Base-by-base conservation (phyloP, 2,888 invertebrate genomes). In the Melieria crassipennis region DNA sequence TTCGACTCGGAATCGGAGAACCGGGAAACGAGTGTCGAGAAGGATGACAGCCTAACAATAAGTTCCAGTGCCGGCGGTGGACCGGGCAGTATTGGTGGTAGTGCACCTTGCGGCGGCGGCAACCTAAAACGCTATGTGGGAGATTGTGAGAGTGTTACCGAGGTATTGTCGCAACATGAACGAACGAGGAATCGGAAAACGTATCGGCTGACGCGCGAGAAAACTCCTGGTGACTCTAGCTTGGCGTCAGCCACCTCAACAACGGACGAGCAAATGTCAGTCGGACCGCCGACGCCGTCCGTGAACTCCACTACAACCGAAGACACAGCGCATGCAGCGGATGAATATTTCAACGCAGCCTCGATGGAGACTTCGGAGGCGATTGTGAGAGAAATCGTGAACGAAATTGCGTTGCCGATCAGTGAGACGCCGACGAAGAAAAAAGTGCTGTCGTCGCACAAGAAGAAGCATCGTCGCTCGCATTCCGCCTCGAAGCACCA, bases 271-370 rank as follows among this genome's bases (percentile, higher is more conserved):
- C 81, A 76, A 64, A 72, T 58, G 68, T 80, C 73, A 70, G 75
- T 72, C 76, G 80, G 75, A 56, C 68, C 68, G 2, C 75, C 75
- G 16, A 75, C 73, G 6, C 55, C 30, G 4, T 76, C 76, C 5
- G 70, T 69, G 5, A 72, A 76, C 1, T 75, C 76, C 13, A 75
- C 73, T 10, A 65, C 47, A 5, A 80, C 79, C 7, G 91, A 91
- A 75, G 87, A 90, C 11, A 89, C 91, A 68, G 90, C 90, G 0
- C 88, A 84, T 68, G 78, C 91, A 0, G 92, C 92, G 0, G 92
- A 92, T 77, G 92, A 92, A 72, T 92, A 91, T 78, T 92, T 92
- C 76, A 89, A 88, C 76, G 62, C 47, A 5, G 72, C 67, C 10
- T 73, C 30, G 30, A 30, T 30, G 2, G 30, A 30, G 30, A 85